These are phyloP conservation scores for Drosophila dunni DNA, from an alignment of 1,140 invertebrate species.

Conservation along the genomic window DNA sequence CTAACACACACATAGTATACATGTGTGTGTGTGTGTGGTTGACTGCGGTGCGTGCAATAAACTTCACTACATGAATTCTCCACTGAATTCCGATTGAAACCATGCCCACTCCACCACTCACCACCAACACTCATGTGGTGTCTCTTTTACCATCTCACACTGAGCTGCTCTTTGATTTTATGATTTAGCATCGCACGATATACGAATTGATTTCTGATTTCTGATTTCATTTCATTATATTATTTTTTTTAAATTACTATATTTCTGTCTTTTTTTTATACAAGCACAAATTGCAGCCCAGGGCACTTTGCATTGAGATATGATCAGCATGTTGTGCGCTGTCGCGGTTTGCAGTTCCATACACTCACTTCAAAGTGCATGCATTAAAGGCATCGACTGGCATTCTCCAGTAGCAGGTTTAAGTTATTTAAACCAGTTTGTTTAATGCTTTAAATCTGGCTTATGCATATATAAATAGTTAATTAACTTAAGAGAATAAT, in stretches of 20 bases:
- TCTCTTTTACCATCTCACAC: neutral
- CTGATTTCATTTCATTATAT: conserved; percentile 30
- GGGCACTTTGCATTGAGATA: conserved; percentile 65
- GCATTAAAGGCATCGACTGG: neutral
- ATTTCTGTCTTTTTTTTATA: conserved; percentile 7
- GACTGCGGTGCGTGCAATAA: conserved; percentile 24
- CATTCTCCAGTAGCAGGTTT: neutral
- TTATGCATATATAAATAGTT: too few relatives aligned
- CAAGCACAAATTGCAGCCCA: conserved; percentile 33
- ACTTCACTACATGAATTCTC: conserved; percentile 2
- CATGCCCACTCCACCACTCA: neutral
- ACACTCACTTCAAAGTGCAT: conserved; percentile 13
- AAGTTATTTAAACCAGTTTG: neutral
- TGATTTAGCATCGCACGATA: conserved; percentile 20
- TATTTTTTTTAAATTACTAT: conserved; percentile 27
- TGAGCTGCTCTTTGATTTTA: conserved; percentile 26
- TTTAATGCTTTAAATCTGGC: too few relatives aligned
- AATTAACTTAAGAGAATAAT: too few relatives aligned
- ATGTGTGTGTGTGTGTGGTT: neutral
- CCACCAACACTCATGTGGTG: neutral
- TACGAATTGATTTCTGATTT: conserved; percentile 17
- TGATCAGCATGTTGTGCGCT: conserved; percentile 62
- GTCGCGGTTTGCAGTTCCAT: conserved; percentile 27
- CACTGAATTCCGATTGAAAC: conserved; percentile 2
- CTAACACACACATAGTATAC: neutral